A percentile compares a stretch with the other conserved stretches of the same genome.
These are phyloP conservation scores for Catalaphyllia jardinei DNA, from an alignment of 64 coral and sea anemone genomes.

Conservation along the genomic window DNA sequence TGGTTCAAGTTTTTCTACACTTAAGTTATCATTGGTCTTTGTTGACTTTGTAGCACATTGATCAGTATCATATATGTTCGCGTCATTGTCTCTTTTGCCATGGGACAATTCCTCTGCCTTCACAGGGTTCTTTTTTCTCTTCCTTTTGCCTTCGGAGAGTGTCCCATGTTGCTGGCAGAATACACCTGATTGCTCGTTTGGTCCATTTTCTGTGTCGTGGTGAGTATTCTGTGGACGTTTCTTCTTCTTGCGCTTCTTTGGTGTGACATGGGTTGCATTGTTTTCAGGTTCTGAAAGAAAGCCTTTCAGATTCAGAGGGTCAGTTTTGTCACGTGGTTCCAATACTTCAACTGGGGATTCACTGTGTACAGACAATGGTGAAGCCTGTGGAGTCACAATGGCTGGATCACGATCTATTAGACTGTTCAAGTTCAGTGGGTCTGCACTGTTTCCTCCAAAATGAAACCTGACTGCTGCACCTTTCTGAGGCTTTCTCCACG, in stretches of 20 bases:
- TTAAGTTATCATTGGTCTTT: neutral
- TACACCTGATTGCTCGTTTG: slow-evolving; percentile 10
- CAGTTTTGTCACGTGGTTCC: slow-evolving; percentile 42
- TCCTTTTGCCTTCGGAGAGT: slow-evolving; percentile 68
- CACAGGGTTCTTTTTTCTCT: slow-evolving; percentile 54
- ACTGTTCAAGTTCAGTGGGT: slow-evolving; percentile 69
- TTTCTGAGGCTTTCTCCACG: slow-evolving; percentile 49
- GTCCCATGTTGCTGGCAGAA: neutral
- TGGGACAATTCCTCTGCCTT: neutral
- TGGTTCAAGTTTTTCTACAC: slow-evolving; percentile 2
- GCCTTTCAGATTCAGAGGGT: slow-evolving; percentile 86
- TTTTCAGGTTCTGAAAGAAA: slow-evolving; percentile 43
- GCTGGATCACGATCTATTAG: slow-evolving; percentile 67
- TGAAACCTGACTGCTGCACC: slow-evolving; percentile 48
- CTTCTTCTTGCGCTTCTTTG: slow-evolving; percentile 86
- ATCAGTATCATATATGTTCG: neutral
- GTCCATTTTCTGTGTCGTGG: slow-evolving; percentile 46
- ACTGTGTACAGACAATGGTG: slow-evolving; percentile 62
- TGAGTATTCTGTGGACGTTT: slow-evolving; percentile 40
- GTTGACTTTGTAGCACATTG: neutral
- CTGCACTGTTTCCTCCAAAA: slow-evolving; percentile 58
- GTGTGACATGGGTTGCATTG: slow-evolving; percentile 28
- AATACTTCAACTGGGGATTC: slow-evolving; percentile 54
- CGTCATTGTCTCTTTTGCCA: neutral
- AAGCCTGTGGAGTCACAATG: slow-evolving; percentile 59